Conservation (phyloP, 2,113 vertebrate genomes). For the Hippocampus barbouri region DNA sequence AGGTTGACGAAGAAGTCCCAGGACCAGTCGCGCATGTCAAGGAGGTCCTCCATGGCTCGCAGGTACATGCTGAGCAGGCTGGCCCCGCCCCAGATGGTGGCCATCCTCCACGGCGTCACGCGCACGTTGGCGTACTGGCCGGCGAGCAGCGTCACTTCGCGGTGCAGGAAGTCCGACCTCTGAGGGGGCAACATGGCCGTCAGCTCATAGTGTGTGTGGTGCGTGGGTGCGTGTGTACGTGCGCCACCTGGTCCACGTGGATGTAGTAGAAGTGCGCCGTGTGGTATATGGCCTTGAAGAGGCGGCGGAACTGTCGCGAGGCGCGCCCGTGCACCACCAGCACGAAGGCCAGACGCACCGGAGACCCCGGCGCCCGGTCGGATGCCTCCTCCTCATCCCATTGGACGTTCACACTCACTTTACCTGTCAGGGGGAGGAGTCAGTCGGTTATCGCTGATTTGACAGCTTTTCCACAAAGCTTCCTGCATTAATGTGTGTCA, state of each 20-base stretch:
- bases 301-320: slow-evolving; percentile 87
- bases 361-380: slow-evolving; percentile 72
- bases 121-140: slow-evolving; percentile 83
- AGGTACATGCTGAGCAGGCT: slow-evolving; percentile 93
- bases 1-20: slow-evolving; percentile 99
- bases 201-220: neutral
- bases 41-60: slow-evolving; percentile 89
- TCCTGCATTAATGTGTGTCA: too few relatives aligned
- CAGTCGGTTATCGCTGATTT: neutral
- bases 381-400: slow-evolving; percentile 83
- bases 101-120: slow-evolving; percentile 91
- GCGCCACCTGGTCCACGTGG: slow-evolving; percentile 91
- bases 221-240: too few relatives aligned
- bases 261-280: slow-evolving; percentile 96
- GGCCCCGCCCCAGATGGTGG: slow-evolving; percentile 98
- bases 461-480: too few relatives aligned
- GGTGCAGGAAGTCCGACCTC: slow-evolving; percentile 91
- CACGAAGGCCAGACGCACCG: slow-evolving; percentile 86
- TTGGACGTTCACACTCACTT: slow-evolving; percentile 83
- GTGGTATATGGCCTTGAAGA: slow-evolving; percentile 98
- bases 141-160: slow-evolving; percentile 82
- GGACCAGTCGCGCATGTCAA: slow-evolving; percentile 90
- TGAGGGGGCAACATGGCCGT: slow-evolving; percentile 36
- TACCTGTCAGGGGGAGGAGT: slow-evolving; percentile 71
- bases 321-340: slow-evolving; percentile 92